These are phyloP conservation scores for Diceros bicornis DNA, from an alignment of 2,797 vertebrate genomes.

Conservation along the genomic window DNA sequence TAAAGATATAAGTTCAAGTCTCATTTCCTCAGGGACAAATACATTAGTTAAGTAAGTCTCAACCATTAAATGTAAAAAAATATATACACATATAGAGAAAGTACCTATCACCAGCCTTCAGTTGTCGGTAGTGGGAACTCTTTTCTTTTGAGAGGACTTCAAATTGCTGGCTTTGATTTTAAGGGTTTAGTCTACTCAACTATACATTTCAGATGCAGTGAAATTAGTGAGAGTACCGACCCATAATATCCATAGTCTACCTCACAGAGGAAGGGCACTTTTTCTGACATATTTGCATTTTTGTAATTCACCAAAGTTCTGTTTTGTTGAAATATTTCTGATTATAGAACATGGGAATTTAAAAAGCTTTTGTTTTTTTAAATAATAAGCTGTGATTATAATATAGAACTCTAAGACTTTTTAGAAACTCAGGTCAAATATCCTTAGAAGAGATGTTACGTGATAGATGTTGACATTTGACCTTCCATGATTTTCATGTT, in stretches of 20 bases:
- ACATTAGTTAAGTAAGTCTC: background rate
- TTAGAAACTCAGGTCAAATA: background rate
- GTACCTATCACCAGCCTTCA: background rate
- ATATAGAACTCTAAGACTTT: background rate
- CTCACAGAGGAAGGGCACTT: background rate
- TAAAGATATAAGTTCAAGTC: background rate
- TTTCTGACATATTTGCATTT: background rate
- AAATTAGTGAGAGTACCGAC: background rate
- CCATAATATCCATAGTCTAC: background rate
- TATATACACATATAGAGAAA: background rate
- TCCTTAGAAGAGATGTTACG: background rate
- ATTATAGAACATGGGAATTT: background rate
- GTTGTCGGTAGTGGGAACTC: background rate
- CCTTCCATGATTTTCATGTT: background rate
- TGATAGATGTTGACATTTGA: background rate
- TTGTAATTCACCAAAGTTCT: background rate
- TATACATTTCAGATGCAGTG: background rate
- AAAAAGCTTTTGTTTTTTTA: background rate
- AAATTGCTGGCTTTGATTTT: conserved; percentile 22
- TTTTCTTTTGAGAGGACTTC: conserved; percentile 13
- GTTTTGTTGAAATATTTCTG: background rate
- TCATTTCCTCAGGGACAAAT: background rate
- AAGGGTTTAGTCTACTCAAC: background rate
- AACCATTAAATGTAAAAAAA: background rate
- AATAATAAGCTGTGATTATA: background rate